phyloP scores from a whole-genome alignment of 2,113 vertebrate genomes.

The Crotalus helleri region DNA sequence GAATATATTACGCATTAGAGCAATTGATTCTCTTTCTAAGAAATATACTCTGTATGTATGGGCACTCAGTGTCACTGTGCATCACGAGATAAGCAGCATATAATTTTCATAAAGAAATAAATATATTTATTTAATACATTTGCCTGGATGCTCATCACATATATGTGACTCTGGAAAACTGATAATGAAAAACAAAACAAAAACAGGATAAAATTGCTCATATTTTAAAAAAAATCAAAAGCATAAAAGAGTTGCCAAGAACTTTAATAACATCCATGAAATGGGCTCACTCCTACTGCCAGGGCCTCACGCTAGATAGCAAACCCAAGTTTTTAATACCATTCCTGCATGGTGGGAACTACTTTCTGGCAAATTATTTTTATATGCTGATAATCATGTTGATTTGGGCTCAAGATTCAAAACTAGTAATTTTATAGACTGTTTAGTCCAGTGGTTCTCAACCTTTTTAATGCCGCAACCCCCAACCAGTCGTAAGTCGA shows the following conservation, averaged over 20 bases:
- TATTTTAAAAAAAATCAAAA: not conserved
- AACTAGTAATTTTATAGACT: not conserved
- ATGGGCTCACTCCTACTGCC: not conserved
- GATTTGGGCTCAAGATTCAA: not conserved
- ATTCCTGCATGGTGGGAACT: not conserved
- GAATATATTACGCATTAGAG: not conserved
- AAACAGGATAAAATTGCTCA: not conserved
- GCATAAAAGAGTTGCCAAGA: not conserved
- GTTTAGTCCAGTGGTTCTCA: not conserved
- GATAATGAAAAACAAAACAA: not conserved
- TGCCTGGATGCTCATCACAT: not conserved
- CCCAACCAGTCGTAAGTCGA: too few relatives aligned
- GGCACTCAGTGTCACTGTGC: not conserved
- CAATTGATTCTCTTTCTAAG: not conserved
- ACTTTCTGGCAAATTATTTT: not conserved
- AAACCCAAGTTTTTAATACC: not conserved
- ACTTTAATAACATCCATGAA: not conserved
- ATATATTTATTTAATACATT: not conserved
- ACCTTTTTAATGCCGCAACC: too few relatives aligned
- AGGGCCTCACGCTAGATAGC: not conserved
- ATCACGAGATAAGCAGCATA: not conserved
- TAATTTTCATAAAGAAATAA: not conserved
- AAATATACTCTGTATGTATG: not conserved
- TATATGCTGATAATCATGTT: not conserved
- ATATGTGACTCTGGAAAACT: not conserved